These are phyloP conservation scores for Slavum lentiscoides DNA, from an alignment of 2,888 invertebrate species.

Conservation along the genomic window DNA sequence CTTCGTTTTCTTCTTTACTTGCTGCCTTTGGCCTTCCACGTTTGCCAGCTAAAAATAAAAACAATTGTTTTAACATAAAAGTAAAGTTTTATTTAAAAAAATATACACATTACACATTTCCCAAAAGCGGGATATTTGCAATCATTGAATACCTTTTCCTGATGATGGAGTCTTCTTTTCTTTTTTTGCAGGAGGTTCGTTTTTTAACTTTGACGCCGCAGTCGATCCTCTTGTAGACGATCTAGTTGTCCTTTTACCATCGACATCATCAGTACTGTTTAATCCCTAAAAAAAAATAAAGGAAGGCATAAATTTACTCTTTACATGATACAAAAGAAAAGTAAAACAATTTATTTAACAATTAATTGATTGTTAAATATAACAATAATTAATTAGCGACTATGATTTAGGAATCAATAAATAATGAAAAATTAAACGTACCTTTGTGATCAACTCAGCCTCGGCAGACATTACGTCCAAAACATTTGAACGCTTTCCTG, in stretches of 20 bases:
- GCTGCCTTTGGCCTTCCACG: constrained; percentile 34
- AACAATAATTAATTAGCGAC: background rate
- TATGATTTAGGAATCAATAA: background rate
- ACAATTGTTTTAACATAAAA: background rate
- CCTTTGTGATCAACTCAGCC: constrained; percentile 44
- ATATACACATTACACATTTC: background rate
- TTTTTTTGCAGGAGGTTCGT: constrained; percentile 45
- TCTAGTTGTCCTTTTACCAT: constrained; percentile 37
- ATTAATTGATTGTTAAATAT: too few species aligned
- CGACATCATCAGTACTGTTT: constrained; percentile 27
- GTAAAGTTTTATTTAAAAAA: background rate
- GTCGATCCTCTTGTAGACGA: constrained; percentile 42
- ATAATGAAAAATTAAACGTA: background rate
- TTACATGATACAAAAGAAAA: background rate
- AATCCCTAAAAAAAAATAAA: constrained; percentile 11
- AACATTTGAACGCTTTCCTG: constrained; percentile 25
- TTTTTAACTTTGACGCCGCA: constrained; percentile 42
- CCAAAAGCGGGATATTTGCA: background rate
- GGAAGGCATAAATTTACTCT: background rate
- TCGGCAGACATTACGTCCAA: constrained; percentile 18
- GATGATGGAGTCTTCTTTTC: constrained; percentile 29
- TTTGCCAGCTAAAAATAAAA: constrained; percentile 2
- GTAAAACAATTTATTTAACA: background rate
- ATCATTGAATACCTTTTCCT: constrained; percentile 14
- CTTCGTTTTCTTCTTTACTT: constrained; percentile 37